phyloP scores from a whole-genome alignment of 1,140 invertebrate genomes.

The Tachypleus tridentatus region DNA sequence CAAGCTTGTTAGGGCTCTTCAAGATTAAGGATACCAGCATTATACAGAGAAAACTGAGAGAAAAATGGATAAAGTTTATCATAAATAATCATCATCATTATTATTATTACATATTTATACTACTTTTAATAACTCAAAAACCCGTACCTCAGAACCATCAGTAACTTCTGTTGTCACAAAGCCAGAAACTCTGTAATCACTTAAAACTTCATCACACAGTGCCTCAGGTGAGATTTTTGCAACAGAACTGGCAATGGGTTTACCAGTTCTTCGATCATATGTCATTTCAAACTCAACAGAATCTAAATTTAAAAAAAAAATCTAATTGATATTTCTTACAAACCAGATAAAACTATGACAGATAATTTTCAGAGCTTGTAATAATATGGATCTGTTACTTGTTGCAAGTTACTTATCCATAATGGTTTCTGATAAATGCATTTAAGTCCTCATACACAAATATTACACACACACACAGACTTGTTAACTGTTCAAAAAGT shows the following conservation, averaged over 20 bases:
- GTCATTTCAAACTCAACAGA: conserved; percentile 98
- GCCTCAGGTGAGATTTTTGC: conserved; percentile 85
- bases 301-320: conserved; percentile 41
- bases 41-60: no score
- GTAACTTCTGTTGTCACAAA: conserved; percentile 78
- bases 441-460: background rate
- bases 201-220: conserved; percentile 54
- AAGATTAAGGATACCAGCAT: no score
- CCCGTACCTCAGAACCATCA: conserved; percentile 19
- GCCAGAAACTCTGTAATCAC: conserved; percentile 84
- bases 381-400: no score
- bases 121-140: no score
- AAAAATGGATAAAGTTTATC: no score
- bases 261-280: conserved; percentile 88
- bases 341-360: no score
- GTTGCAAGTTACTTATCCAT: no score
- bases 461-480: background rate
- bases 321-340: background rate
- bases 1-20: no score
- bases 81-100: no score
- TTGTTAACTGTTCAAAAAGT: no score
- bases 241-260: conserved; percentile 90
- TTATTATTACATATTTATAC: no score
- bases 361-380: no score
- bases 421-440: background rate